Percentiles rank a stretch among this genome's conserved stretches.
These are phyloP conservation scores for Heliothis peltigera DNA, from an alignment of 2,888 invertebrate species.

Conservation along the genomic window DNA sequence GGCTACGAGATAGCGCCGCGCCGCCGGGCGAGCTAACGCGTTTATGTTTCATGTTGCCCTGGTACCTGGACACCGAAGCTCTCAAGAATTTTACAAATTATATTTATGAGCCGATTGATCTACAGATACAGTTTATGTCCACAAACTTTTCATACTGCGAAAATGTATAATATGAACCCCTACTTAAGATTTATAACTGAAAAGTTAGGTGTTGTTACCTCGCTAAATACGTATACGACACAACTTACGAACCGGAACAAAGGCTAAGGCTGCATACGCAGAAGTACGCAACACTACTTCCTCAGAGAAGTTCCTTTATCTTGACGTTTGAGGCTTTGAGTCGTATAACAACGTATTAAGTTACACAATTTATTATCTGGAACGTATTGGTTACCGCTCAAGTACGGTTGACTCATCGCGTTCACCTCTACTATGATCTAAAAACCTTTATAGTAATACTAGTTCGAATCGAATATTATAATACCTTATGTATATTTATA, in stretches of 20 bases:
- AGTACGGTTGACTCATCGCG: slow-evolving; percentile 25
- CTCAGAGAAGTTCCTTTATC: background rate
- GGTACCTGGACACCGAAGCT: background rate
- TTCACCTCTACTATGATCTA: slow-evolving; percentile 25
- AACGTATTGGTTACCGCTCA: slow-evolving; percentile 34
- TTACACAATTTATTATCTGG: slow-evolving; percentile 17
- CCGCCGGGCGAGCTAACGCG: background rate
- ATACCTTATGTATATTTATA: too few relatives aligned
- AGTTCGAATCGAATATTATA: slow-evolving; percentile 5
- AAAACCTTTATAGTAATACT: background rate
- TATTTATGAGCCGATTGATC: too few relatives aligned
- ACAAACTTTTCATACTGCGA: too few relatives aligned
- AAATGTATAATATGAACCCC: too few relatives aligned
- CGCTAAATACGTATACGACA: background rate
- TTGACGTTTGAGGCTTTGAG: background rate
- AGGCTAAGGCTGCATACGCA: background rate
- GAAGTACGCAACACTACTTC: background rate
- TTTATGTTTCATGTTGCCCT: background rate
- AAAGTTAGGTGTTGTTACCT: too few relatives aligned
- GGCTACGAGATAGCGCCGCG: slow-evolving; percentile 32
- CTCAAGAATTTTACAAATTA: background rate
- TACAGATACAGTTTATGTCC: too few relatives aligned
- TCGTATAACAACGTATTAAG: background rate
- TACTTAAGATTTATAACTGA: too few relatives aligned
- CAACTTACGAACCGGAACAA: background rate